Base-by-base conservation (phyloP, 2,888 invertebrate genomes). In the Oasisia sp. region DNA sequence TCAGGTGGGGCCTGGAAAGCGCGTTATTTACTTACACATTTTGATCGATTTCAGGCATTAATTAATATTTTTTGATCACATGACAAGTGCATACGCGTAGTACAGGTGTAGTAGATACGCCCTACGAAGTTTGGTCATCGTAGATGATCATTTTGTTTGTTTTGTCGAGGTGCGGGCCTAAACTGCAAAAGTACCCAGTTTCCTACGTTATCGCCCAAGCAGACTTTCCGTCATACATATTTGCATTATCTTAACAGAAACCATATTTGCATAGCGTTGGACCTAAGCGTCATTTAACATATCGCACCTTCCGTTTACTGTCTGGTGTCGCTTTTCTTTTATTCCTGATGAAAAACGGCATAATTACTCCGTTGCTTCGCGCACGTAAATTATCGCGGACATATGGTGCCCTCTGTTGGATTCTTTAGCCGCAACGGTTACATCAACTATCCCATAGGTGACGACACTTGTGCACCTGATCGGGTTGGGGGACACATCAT, bases 331-430 rank as follows among this genome's bases (percentile, higher is more conserved):
- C 91, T 50, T 91, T 91, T 50, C 91, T 38, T 91, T 91, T 91
- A 91, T 91, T 50, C 56, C 32, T 91, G 91, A 91, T 50, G 32
- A 91, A 91, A 91, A 91, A 91, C 32, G 91, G 91, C 91, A 91
- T 91, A 74, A 74, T 74, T 74, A 74, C 74, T 74, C 74, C 2
- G 27, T 5, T 27, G 3, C 27, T 27, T 27, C 74, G 74, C 74
- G 74, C 74, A 74, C 74, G 74, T 74, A 27, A 74, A 74, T 27
- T 74, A 5, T 74, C 4, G n/a, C 74, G 14, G 14, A 74, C 74
- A 7, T 19, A 27, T 74, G 7, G 27, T 19, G 74, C n/a, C 74
- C 14, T 74, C 74, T 74, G 74, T n/a, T n/a, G 74, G 74, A n/a
- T 74, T 19, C 74, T 74, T 74, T 74, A 74, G 27, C 74, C 14